A percentile compares a stretch with the other conserved stretches of the same genome.
Evolutionary conservation across 2,113 vertebrate species (phyloP).

Genomic region (Mastomys coucha): DNA sequence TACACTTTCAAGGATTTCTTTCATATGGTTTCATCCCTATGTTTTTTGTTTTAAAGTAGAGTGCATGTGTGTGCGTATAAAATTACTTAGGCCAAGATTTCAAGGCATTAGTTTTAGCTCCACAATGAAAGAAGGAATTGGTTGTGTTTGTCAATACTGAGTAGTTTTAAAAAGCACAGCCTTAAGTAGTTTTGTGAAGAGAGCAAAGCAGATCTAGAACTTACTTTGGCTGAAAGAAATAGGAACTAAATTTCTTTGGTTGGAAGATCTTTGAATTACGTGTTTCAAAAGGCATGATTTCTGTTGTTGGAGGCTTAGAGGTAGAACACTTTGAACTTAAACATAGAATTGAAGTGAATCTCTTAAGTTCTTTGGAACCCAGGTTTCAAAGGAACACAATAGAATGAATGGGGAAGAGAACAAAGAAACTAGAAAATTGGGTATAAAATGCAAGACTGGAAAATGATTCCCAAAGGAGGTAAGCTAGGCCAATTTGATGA

Average conservation of each 20-base stretch:
- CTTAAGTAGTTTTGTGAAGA: constrained; percentile 1
- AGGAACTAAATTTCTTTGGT: constrained; percentile 50
- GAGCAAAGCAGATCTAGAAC: constrained; percentile 49
- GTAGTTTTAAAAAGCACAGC: constrained; percentile 43
- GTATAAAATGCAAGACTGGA: constrained; percentile 22
- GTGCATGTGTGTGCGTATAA: not conserved
- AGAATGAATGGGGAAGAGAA: not conserved
- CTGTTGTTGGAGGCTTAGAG: constrained; percentile 23
- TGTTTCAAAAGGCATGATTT: constrained; percentile 46
- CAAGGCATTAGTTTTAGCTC: constrained; percentile 50
- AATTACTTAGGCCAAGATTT: constrained; percentile 55
- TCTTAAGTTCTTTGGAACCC: constrained; percentile 55
- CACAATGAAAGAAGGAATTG: constrained; percentile 59
- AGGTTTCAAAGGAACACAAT: constrained; percentile 27
- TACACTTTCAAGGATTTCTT: constrained; percentile 39
- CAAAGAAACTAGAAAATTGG: constrained; percentile 32
- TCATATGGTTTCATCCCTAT: not conserved
- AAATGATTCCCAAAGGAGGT: not conserved
- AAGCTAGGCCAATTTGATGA: constrained; percentile 27
- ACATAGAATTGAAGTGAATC: constrained; percentile 26
- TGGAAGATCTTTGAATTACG: constrained; percentile 19
- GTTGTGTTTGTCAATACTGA: not conserved
- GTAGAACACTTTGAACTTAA: constrained; percentile 56
- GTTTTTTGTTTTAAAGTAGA: constrained; percentile 55
- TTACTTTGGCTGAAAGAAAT: constrained; percentile 38